A percentile compares a stretch with the other conserved stretches of the same genome.
These are phyloP conservation scores for Brachypodius melanocephalos DNA, from an alignment of 2,113 vertebrate species.

Conservation along the genomic window DNA sequence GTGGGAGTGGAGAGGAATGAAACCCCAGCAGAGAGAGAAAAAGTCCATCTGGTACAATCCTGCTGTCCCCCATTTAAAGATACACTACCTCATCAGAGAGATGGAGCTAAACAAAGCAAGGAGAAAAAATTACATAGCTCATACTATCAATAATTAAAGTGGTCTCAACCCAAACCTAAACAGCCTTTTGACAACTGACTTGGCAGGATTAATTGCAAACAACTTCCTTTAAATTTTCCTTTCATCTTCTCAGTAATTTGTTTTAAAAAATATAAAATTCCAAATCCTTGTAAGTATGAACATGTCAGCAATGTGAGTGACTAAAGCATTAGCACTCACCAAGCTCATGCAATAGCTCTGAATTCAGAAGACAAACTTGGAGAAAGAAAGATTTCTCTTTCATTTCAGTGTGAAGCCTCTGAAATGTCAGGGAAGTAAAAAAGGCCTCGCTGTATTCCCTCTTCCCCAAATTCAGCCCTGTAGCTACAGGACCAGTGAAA, in stretches of 20 bases:
- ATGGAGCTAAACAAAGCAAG: neutral
- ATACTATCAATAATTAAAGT: neutral
- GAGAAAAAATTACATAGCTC: neutral
- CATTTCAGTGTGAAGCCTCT: neutral
- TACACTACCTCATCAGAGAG: neutral
- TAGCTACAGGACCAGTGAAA: neutral
- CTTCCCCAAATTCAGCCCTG: neutral
- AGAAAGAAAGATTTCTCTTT: neutral
- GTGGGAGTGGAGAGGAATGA: neutral
- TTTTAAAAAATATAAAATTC: neutral
- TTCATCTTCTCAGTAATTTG: neutral
- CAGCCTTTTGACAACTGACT: neutral
- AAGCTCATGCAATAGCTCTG: neutral
- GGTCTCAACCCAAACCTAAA: neutral
- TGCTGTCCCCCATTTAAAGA: constrained; percentile 5
- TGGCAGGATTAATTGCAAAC: neutral
- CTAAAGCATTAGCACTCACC: neutral
- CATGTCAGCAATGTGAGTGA: neutral
- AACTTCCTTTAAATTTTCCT: neutral
- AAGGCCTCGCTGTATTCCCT: neutral
- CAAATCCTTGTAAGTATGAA: neutral
- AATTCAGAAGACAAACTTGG: neutral
- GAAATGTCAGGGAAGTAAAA: neutral
- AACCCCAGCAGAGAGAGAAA: neutral
- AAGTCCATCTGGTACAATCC: neutral